Base-by-base conservation (phyloP, 2,113 vertebrate species). In the Noctilio leporinus region DNA sequence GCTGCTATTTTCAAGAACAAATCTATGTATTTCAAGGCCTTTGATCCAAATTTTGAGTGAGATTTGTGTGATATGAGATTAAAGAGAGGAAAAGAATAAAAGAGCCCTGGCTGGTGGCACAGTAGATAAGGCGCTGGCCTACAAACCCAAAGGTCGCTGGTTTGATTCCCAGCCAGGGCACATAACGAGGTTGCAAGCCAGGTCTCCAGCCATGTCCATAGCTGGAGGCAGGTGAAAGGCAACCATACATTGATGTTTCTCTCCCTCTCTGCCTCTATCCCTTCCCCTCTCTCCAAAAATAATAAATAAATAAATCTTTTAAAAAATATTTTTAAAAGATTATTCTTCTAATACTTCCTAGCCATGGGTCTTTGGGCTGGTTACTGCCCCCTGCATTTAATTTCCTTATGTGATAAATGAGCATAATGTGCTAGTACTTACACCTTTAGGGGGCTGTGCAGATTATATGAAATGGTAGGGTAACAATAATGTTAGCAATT, bases 21-120 rank as follows among this genome's bases (percentile, higher is more conserved):
- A 72, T 57, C 16, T 72, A 85, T 78, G 17, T 22, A 43, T 81
- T 87, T 93, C n/a, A 85, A 96, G 59, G 17, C 15, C 49, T 95
- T 92, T 82, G 80, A 88, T 96, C 16, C 40, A 92, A 89, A 94
- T 95, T 84, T 65, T 73, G 16, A 72, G 17, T 55, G 72, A 70
- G n/a, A 78, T 88, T 88, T 80, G 82, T 8, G 30, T 75, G 81
- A 67, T 67, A 86, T 57, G 38, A 90, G 35, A 90, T 95, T 43
- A 95, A 81, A 86, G 55, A 53, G 4, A 14, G 19, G 22, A 45
- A 33, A 70, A 76, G 64, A 20, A 55, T 83, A 45, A 35, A 62
- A 8, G 33, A 73, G 12, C 28, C n/a, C n/a, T n/a, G n/a, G n/a
- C n/a, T n/a, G n/a, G n/a, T n/a, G n/a, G n/a, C n/a, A n/a, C n/a